A percentile compares a stretch with the other conserved stretches of the same genome.
Conservation (phyloP, 2,797 vertebrate genomes). For the Perodicticus potto region DNA sequence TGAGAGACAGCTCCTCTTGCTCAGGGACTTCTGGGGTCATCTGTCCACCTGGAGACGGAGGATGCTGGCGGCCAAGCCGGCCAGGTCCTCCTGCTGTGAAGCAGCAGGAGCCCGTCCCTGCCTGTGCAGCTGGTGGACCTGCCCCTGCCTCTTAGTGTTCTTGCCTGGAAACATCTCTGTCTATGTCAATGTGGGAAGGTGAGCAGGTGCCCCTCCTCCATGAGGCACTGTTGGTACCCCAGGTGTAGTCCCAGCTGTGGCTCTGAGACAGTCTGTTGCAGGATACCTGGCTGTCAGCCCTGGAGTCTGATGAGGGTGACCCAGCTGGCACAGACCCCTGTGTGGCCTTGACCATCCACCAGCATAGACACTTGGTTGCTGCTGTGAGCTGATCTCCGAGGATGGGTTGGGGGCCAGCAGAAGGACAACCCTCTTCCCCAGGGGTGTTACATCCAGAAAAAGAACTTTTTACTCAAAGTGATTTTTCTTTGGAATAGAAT, state of each 20-base stretch:
- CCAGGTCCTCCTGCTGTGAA: no score
- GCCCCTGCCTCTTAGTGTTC: not conserved
- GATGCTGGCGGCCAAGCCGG: no score
- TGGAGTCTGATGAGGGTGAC: not conserved
- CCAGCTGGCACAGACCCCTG: not conserved
- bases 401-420: fast-evolving
- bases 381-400: not conserved
- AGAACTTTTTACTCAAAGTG: not conserved
- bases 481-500: not conserved
- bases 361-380: fast-evolving
- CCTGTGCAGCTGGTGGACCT: no score
- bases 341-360: not conserved
- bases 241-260: no score
- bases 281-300: not conserved
- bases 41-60: not conserved
- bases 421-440: not conserved
- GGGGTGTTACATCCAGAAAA: not conserved
- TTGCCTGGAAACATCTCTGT: not conserved
- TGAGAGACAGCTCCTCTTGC: no score
- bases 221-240: not conserved
- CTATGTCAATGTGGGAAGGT: not conserved
- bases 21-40: no score
- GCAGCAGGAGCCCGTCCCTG: not conserved
- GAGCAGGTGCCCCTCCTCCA: not conserved
- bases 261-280: not conserved